Evolutionary conservation across 2,888 invertebrate species (phyloP).

Genomic region (Hyalella azteca): DNA sequence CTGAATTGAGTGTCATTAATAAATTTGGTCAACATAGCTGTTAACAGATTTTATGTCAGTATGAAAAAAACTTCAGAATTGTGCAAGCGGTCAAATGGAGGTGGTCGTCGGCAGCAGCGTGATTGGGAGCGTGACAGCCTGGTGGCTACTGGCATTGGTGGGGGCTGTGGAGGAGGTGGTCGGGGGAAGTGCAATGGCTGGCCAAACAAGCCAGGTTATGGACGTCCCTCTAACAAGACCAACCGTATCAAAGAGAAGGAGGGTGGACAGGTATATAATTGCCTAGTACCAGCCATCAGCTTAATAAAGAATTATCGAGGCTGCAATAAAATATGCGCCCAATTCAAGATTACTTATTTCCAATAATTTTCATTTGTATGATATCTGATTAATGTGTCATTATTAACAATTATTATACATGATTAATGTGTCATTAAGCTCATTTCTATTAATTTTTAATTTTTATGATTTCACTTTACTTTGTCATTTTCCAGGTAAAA

Average conservation of each 20-base stretch:
- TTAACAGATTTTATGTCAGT: too few species aligned
- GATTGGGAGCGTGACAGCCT: constrained; percentile 13
- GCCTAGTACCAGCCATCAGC: neutral
- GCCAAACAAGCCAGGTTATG: neutral
- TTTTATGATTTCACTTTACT: neutral
- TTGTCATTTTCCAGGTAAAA: neutral
- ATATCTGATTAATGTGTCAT: too few species aligned
- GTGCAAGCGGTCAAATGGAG: constrained; percentile 13
- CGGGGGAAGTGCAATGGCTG: neutral
- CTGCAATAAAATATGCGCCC: too few species aligned
- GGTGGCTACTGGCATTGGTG: neutral
- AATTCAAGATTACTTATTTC: too few species aligned
- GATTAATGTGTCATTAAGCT: too few species aligned
- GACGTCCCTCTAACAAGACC: constrained; percentile 18
- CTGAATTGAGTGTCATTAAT: too few species aligned
- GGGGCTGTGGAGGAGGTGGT: neutral
- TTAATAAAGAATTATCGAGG: too few species aligned
- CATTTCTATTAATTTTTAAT: too few species aligned
- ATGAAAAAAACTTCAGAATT: too few species aligned
- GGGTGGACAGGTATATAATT: constrained; percentile 14
- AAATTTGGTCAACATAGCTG: too few species aligned
- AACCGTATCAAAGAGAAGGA: constrained; percentile 16
- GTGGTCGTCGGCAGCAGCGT: neutral
- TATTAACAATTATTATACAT: too few species aligned
- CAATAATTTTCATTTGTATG: too few species aligned